Base-by-base conservation (phyloP, 2,113 vertebrate genomes). In the Australoheros scitulus region DNA sequence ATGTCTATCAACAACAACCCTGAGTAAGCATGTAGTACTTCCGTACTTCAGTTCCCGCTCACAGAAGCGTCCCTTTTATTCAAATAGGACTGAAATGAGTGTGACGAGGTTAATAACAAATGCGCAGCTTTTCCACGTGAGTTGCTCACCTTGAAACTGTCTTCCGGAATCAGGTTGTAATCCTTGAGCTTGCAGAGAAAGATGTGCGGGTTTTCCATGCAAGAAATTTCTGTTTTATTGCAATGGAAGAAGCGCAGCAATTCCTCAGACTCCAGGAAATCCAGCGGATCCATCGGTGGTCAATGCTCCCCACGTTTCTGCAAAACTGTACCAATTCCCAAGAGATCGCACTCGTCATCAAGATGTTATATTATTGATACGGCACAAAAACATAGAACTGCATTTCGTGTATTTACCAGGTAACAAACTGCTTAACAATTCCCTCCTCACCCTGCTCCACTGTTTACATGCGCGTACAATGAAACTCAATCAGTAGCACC, bases 131-230 rank as follows among this genome's bases (percentile, higher is more conserved):
- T 29, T 29, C 24, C 58, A 3, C 43, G 11, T 1, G 2, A 18
- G 20, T 0, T 1, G 4, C 80, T 87, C 70, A 92, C 95, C 93
- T 91, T 2, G 77, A 90, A 94, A 0, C 10, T 26, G 1, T 94
- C 76, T 6, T 94, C 93, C 0, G 87, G 77, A 7, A 96, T 64
- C 57, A 96, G 87, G 70, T 92, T 18, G 74, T 95, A 11, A 20
- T 96, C 96, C n/a, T 84, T 50, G 36, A 96, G 92, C 85, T 94
- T 92, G 9, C 20, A 79, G 22, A 96, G 85, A 2, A 96, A 92
- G 0, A 4, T 90, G 2, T 50, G 13, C 14, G 96, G 96, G 2
- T 92, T 63, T 0, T 95, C 85, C 41, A 95, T 90, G 60, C 80
- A 89, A 5, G 95, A 95, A 59, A 96, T 60, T 7, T 93, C 93